These are phyloP conservation scores for Cryptocephalus moraei DNA, from an alignment of 2,888 invertebrate genomes.

Conservation along the genomic window DNA sequence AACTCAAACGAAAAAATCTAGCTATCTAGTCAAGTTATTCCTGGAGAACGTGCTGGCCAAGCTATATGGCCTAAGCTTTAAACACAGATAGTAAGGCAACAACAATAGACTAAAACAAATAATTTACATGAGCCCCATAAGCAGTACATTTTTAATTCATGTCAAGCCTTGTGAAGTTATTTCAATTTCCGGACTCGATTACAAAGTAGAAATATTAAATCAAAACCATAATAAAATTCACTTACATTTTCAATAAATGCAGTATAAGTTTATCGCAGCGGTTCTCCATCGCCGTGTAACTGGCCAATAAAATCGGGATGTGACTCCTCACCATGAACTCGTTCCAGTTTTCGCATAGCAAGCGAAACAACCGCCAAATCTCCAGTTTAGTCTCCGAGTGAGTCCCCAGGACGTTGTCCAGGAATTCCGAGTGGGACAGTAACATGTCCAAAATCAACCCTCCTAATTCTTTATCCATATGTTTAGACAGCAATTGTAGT, in stretches of 20 bases:
- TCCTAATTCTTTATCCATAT: constrained; percentile 40
- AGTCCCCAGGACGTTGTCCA: constrained; percentile 58
- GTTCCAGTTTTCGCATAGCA: constrained; percentile 52
- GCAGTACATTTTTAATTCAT: too few relatives aligned
- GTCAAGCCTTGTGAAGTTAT: too few relatives aligned
- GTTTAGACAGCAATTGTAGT: constrained; percentile 42
- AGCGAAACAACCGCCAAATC: constrained; percentile 53
- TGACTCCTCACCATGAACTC: constrained; percentile 56
- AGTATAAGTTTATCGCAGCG: constrained; percentile 61
- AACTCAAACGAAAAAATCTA: too few relatives aligned
- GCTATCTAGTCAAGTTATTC: too few relatives aligned
- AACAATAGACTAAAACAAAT: too few relatives aligned
- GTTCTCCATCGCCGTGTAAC: constrained; percentile 65
- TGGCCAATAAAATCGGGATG: constrained; percentile 64
- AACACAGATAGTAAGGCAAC: too few relatives aligned
- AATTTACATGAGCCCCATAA: too few relatives aligned
- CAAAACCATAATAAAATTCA: constrained; percentile 14
- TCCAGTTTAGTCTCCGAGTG: constrained; percentile 30
- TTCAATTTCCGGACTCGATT: too few relatives aligned
- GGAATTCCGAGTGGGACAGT: constrained; percentile 66
- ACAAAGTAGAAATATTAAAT: too few relatives aligned
- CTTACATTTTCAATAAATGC: constrained; percentile 58
- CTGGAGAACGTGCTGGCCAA: too few relatives aligned
- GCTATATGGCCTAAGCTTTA: too few relatives aligned
- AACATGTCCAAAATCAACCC: constrained; percentile 61